These are phyloP conservation scores for Heteronetta atricapilla DNA, from an alignment of 2,113 vertebrate genomes.

Conservation along the genomic window DNA sequence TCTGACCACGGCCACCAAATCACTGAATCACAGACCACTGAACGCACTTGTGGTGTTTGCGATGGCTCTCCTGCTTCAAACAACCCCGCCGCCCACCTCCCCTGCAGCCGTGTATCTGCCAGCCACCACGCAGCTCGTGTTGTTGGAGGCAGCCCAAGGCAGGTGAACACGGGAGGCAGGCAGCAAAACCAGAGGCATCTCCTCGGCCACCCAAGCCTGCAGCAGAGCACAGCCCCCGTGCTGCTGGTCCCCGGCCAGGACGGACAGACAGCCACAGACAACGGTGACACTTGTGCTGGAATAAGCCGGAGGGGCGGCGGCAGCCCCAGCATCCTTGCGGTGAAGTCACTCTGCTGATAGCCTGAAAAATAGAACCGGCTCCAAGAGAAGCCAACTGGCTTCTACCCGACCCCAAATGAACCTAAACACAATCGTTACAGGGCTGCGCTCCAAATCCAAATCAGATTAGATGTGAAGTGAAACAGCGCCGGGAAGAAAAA, in stretches of 20 bases:
- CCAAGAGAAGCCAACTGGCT: conserved; percentile 38
- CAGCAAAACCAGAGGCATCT: not conserved
- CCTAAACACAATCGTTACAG: conserved; percentile 73
- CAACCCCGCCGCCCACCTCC: not conserved
- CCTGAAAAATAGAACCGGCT: conserved; percentile 41
- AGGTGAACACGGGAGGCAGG: not conserved
- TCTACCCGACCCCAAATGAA: conserved; percentile 54
- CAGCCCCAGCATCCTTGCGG: not conserved
- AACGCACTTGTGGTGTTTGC: not conserved
- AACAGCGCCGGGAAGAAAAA: conserved; percentile 70
- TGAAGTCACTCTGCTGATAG: not conserved
- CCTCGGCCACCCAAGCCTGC: not conserved
- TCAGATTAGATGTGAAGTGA: conserved; percentile 75
- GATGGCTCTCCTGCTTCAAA: not conserved
- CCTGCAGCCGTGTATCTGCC: rapidly evolving
- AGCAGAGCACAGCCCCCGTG: not conserved
- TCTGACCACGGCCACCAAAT: not conserved
- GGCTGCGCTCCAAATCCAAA: conserved; percentile 73
- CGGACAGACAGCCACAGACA: not conserved
- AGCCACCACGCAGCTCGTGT: not conserved
- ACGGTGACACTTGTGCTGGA: not conserved
- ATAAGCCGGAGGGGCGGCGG: not conserved
- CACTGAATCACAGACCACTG: not conserved
- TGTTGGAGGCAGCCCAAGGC: not conserved
- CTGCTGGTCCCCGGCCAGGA: not conserved